phyloP scores from a whole-genome alignment of 2,888 invertebrate species.

The Hartigia nigra region DNA sequence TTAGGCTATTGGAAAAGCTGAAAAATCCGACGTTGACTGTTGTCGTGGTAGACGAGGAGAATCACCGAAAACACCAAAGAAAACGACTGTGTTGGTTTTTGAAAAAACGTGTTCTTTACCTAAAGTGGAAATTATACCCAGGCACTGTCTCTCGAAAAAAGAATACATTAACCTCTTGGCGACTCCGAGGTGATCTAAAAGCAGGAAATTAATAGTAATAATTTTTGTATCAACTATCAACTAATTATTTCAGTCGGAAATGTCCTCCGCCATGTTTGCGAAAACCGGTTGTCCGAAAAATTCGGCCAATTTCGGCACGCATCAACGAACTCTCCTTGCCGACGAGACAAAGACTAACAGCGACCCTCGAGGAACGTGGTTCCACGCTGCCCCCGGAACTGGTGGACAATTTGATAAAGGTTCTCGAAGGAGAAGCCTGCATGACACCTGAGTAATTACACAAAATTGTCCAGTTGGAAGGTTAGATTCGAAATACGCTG shows the following conservation, averaged over 20 bases:
- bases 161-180: conserved; percentile 51
- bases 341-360: conserved; percentile 41
- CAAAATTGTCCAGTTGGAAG: background rate
- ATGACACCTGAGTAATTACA: conserved; percentile 56
- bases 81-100: conserved; percentile 34
- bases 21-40: conserved; percentile 34
- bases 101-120: conserved; percentile 43
- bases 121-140: conserved; percentile 43
- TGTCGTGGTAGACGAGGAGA: conserved; percentile 31
- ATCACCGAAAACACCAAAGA: conserved; percentile 20
- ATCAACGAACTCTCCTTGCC: conserved; percentile 54
- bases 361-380: conserved; percentile 46
- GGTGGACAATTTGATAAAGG: conserved; percentile 49
- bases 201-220: background rate
- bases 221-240: background rate
- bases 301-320: conserved; percentile 41
- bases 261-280: conserved; percentile 41
- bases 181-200: conserved; percentile 40
- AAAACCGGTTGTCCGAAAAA: conserved; percentile 32
- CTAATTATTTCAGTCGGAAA: conserved; percentile 32
- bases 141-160: conserved; percentile 50
- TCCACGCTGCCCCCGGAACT: conserved; percentile 43
- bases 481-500: background rate
- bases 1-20: conserved; percentile 5
- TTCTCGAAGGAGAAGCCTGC: conserved; percentile 50